These are phyloP conservation scores for Pongo abelii DNA, from an alignment of 2,113 vertebrate genomes.

Conservation along the genomic window DNA sequence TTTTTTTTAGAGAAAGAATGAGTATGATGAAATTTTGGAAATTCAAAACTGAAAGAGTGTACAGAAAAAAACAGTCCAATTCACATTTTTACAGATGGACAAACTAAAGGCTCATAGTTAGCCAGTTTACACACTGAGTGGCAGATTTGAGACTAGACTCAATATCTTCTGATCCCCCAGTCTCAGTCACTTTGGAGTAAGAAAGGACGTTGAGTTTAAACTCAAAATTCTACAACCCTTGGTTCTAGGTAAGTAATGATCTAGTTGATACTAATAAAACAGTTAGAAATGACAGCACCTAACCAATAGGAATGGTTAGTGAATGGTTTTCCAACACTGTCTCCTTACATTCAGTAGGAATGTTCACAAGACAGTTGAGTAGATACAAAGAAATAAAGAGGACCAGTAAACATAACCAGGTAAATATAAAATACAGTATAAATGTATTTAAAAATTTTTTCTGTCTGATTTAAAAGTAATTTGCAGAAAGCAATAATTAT, in stretches of 20 bases:
- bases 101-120: neutral
- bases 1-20: neutral
- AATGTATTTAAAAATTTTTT: neutral
- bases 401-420: neutral
- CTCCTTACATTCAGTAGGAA: neutral
- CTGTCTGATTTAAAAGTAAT: neutral
- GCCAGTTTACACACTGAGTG: neutral
- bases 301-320: neutral
- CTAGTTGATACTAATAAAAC: neutral
- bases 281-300: neutral
- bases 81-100: neutral
- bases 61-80: neutral
- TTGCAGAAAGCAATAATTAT: neutral
- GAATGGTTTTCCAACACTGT: neutral
- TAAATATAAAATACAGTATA: neutral
- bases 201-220: neutral
- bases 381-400: neutral
- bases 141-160: neutral
- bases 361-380: neutral
- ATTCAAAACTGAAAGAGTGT: neutral
- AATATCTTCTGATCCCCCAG: neutral
- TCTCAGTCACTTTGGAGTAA: neutral
- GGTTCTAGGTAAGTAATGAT: neutral
- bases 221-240: neutral
- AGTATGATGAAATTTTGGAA: neutral